Evolutionary conservation across 1,140 invertebrate genomes (phyloP).

Genomic region (Chymomyza costata): DNA sequence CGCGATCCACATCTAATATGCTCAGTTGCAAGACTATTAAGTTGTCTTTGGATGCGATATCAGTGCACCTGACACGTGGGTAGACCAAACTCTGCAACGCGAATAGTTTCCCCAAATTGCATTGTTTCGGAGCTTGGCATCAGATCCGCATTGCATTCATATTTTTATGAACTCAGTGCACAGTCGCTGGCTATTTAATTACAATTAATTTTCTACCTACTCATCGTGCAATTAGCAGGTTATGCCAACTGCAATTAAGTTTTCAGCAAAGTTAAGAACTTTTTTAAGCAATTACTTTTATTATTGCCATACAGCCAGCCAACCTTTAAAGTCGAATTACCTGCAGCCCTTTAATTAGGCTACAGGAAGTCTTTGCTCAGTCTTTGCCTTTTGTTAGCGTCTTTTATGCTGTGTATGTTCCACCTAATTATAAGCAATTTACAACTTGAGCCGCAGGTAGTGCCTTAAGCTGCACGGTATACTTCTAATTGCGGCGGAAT

Average conservation of each 20-base stretch:
- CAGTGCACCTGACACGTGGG: no score
- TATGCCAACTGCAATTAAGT: conserved; percentile 53
- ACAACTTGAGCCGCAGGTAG: conserved; percentile 28
- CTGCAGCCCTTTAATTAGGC: conserved; percentile 60
- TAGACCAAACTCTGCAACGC: no score
- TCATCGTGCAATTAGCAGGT: no score
- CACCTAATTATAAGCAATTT: conserved; percentile 66
- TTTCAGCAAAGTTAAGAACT: conserved; percentile 35
- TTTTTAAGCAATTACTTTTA: conserved; percentile 57
- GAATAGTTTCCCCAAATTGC: no score
- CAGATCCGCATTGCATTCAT: no score
- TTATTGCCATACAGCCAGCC: conserved; percentile 21
- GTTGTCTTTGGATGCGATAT: no score
- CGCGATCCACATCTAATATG: no score
- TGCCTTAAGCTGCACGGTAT: neutral
- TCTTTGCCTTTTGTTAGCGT: conserved; percentile 28
- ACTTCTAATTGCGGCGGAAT: neutral
- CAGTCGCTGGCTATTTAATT: no score
- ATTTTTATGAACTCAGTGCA: no score
- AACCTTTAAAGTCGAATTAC: conserved; percentile 35
- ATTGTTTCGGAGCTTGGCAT: no score
- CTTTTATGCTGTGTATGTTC: conserved; percentile 36
- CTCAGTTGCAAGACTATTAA: no score
- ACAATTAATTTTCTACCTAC: no score
- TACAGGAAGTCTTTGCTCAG: conserved; percentile 39